phyloP scores from a whole-genome alignment of 2,113 vertebrate genomes.

The Astur gentilis region DNA sequence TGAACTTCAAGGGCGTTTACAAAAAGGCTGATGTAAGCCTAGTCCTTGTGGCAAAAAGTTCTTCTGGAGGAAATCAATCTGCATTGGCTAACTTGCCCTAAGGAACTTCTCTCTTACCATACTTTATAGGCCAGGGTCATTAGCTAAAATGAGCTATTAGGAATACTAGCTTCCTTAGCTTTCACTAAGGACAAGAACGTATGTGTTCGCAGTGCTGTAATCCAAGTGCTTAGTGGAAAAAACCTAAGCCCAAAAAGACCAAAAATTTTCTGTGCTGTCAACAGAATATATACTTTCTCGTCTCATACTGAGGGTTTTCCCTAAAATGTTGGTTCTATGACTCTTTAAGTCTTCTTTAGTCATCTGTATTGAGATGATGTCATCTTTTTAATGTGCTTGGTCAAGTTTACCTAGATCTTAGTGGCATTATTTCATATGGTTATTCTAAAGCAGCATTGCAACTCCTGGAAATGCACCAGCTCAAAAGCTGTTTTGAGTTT shows the following conservation, averaged over 20 bases:
- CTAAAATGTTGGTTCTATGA: not conserved
- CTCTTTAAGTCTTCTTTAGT: not conserved
- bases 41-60: not conserved
- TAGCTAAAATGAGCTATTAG: not conserved
- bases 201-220: not conserved
- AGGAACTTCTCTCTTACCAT: not conserved
- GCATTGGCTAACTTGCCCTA: not conserved
- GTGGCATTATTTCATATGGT: not conserved
- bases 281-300: not conserved
- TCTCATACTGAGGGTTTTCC: not conserved
- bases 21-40: not conserved
- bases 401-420: not conserved
- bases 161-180: not conserved
- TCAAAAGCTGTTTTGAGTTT: not conserved
- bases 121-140: fast-evolving
- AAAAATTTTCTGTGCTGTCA: not conserved
- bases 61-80: not conserved
- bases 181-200: not conserved
- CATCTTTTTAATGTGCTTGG: not conserved
- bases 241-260: not conserved
- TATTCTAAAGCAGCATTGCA: not conserved
- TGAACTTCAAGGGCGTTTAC: not conserved
- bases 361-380: not conserved
- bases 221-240: not conserved
- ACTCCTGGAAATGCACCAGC: not conserved